Conservation (phyloP, 53 echinoderm and acorn worm species). For the Zoroaster sp. region DNA sequence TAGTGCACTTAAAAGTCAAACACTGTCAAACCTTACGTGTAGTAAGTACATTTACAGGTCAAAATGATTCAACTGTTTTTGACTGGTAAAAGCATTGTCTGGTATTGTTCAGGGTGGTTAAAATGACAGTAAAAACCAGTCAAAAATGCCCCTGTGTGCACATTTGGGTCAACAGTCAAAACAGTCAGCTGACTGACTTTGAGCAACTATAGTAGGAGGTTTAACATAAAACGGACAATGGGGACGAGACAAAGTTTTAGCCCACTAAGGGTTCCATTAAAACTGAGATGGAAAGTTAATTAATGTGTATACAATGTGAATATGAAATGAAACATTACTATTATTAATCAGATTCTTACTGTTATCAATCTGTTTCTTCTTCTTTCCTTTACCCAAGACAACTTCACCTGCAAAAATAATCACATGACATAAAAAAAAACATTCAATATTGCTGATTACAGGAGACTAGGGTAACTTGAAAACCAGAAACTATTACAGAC, state of each 20-base stretch:
- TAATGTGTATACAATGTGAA: background rate
- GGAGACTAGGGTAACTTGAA: background rate
- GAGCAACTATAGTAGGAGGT: no score
- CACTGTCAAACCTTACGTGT: no score
- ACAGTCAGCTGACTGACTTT: background rate
- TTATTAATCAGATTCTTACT: conserved; percentile 39
- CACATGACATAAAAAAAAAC: background rate
- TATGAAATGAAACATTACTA: background rate
- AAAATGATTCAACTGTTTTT: no score
- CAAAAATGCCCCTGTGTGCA: no score
- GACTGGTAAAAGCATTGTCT: no score
- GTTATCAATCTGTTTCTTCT: conserved; percentile 78
- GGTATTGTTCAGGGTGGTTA: no score
- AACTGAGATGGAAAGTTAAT: background rate
- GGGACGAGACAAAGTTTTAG: no score
- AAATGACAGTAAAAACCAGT: no score
- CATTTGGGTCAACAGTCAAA: background rate
- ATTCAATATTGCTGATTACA: background rate
- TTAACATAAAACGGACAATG: no score
- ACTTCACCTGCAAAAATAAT: conserved; percentile 70
- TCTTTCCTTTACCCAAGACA: conserved; percentile 78
- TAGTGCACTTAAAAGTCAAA: no score
- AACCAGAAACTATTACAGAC: background rate
- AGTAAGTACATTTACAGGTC: no score
- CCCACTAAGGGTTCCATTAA: no score